Evolutionary conservation across 1,140 invertebrate species (phyloP).

Genomic region (Sesamia nonagrioides): DNA sequence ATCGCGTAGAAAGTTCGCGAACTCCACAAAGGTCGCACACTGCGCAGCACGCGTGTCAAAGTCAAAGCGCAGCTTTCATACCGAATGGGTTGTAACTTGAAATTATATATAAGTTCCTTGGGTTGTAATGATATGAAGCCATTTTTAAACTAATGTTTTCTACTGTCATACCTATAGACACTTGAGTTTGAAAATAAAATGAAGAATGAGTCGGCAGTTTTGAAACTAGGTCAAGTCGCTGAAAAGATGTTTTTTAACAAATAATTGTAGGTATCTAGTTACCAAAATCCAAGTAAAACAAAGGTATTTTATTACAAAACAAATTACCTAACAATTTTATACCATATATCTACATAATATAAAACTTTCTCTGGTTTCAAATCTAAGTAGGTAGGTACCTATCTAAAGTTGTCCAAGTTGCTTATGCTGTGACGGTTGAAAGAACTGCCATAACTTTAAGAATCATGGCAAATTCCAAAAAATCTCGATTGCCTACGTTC

Average conservation of each 20-base stretch:
- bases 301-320: too few species aligned
- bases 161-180: not conserved
- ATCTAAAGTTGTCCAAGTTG: too few species aligned
- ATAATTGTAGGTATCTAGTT: too few species aligned
- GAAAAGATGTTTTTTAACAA: too few species aligned
- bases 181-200: not conserved
- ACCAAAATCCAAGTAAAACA: too few species aligned
- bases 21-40: slow-evolving; percentile 40
- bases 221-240: not conserved
- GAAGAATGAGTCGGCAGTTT: not conserved
- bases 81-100: slow-evolving; percentile 38
- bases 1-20: slow-evolving; percentile 45
- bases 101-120: too few species aligned
- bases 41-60: too few species aligned
- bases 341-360: too few species aligned
- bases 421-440: not conserved
- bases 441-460: not conserved
- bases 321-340: too few species aligned
- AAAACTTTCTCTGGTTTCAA: too few species aligned
- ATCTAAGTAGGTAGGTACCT: too few species aligned
- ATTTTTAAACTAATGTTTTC: slow-evolving; percentile 4
- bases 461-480: slow-evolving; percentile 9
- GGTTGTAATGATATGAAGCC: slow-evolving; percentile 44
- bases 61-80: slow-evolving; percentile 55
- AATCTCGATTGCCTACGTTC: not conserved